Percentiles rank a stretch among this genome's conserved stretches.
These are phyloP conservation scores for Perca flavescens DNA, from an alignment of 2,113 vertebrate genomes.

Conservation along the genomic window DNA sequence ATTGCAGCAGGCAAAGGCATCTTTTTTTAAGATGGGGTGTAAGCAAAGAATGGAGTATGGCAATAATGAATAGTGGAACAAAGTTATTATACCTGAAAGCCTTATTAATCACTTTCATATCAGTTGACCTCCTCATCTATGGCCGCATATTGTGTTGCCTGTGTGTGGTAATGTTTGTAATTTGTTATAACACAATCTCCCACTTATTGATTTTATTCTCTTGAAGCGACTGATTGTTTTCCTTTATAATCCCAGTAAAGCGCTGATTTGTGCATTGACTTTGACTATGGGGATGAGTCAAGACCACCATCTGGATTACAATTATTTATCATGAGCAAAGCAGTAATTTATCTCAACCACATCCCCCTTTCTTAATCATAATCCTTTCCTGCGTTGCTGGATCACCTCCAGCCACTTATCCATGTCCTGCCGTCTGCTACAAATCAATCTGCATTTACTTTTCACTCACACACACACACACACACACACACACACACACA, in stretches of 20 bases:
- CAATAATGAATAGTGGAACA: not conserved
- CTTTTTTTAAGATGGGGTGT: not conserved
- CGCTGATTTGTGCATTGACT: slow-evolving; percentile 10
- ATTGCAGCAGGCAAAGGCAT: not conserved
- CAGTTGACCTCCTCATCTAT: slow-evolving; percentile 28
- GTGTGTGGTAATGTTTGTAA: not conserved
- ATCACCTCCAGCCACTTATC: slow-evolving; percentile 57
- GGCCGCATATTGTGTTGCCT: not conserved
- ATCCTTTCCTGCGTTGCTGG: slow-evolving; percentile 48
- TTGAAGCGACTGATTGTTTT: slow-evolving; percentile 8
- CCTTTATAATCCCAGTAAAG: slow-evolving; percentile 3
- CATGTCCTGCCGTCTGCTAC: slow-evolving; percentile 26
- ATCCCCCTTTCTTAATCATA: slow-evolving; percentile 47
- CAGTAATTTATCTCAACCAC: slow-evolving; percentile 34
- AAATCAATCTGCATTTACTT: slow-evolving; percentile 47
- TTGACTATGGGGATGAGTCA: slow-evolving; percentile 35
- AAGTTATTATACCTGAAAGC: not conserved
- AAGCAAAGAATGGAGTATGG: not conserved
- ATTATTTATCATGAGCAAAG: slow-evolving; percentile 54
- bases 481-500: no score
- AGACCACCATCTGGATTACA: slow-evolving; percentile 47
- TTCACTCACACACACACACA: no score
- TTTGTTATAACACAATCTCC: not conserved
- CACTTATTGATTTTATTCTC: not conserved
- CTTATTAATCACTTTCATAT: slow-evolving; percentile 38